phyloP scores from a whole-genome alignment of 2,113 vertebrate species.

The Petaurus breviceps region DNA sequence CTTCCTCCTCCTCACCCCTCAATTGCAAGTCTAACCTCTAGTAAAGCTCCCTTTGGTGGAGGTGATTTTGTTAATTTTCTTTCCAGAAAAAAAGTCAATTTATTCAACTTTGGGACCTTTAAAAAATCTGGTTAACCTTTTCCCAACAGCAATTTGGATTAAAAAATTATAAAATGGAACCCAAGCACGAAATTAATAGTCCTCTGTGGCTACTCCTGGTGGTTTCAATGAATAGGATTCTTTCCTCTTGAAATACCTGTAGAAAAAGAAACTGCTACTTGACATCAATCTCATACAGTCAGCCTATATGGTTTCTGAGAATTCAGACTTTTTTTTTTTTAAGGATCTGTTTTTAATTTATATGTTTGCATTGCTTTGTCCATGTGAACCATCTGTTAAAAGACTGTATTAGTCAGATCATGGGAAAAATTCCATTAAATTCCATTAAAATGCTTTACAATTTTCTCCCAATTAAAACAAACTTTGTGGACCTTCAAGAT shows the following conservation, averaged over 20 bases:
- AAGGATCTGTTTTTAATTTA: constrained; percentile 72
- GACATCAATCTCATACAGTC: background rate
- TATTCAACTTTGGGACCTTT: background rate
- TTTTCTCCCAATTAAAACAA: constrained; percentile 73
- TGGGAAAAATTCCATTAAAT: constrained; percentile 76
- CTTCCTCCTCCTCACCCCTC: background rate
- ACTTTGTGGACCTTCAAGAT: constrained; percentile 49
- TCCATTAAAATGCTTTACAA: constrained; percentile 71
- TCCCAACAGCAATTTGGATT: background rate
- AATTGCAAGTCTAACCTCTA: background rate
- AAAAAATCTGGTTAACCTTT: background rate
- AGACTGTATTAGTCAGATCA: constrained; percentile 56
- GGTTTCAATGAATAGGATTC: constrained; percentile 25
- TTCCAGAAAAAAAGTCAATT: background rate
- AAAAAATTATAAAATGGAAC: background rate
- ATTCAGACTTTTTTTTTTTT: constrained; percentile 49
- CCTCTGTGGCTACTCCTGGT: background rate
- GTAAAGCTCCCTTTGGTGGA: background rate
- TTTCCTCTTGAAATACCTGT: constrained; percentile 29
- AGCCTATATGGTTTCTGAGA: constrained; percentile 52
- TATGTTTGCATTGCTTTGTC: constrained; percentile 62
- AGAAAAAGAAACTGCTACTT: constrained; percentile 6
- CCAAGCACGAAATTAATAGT: constrained; percentile 5
- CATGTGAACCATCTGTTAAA: constrained; percentile 72
- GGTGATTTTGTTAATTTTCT: background rate